Percentiles rank a stretch among this genome's conserved stretches.
phyloP scores from a whole-genome alignment of 2,888 invertebrate species.

The Pollenia amentaria region DNA sequence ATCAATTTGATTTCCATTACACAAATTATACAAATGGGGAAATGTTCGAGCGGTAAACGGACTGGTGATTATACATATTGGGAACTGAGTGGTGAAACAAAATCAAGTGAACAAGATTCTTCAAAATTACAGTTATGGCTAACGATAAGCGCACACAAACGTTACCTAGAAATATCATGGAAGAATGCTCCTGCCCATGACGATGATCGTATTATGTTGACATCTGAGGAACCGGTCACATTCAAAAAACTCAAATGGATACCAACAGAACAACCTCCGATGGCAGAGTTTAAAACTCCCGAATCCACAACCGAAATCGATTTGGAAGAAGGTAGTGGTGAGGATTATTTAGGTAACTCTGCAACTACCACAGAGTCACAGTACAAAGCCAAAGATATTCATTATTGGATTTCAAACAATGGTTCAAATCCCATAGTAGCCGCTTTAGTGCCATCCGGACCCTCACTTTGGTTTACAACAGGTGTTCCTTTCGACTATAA shows the following conservation, averaged over 20 bases:
- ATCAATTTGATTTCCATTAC: constrained; percentile 49
- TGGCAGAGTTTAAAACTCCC: constrained; percentile 75
- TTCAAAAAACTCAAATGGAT: constrained; percentile 78
- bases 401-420: constrained; percentile 81
- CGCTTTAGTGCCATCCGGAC: constrained; percentile 79
- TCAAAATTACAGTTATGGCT: constrained; percentile 79
- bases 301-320: constrained; percentile 66
- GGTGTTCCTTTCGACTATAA: constrained; percentile 82
- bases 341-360: constrained; percentile 68
- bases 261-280: constrained; percentile 76
- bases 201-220: constrained; percentile 81
- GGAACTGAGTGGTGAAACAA: constrained; percentile 69
- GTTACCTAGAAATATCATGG: constrained; percentile 84
- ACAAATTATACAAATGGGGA: constrained; percentile 49
- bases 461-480: constrained; percentile 82
- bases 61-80: constrained; percentile 61
- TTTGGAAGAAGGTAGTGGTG: constrained; percentile 60
- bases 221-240: constrained; percentile 79
- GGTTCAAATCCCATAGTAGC: constrained; percentile 79
- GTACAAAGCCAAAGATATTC: constrained; percentile 63
- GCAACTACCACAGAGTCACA: constrained; percentile 73
- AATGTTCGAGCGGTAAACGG: constrained; percentile 33
- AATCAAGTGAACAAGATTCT: constrained; percentile 64
- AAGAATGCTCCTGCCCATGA: constrained; percentile 79
- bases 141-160: constrained; percentile 82